phyloP scores from a whole-genome alignment of 1,140 invertebrate species.

The Hermatobates lingyangjiaoensis region DNA sequence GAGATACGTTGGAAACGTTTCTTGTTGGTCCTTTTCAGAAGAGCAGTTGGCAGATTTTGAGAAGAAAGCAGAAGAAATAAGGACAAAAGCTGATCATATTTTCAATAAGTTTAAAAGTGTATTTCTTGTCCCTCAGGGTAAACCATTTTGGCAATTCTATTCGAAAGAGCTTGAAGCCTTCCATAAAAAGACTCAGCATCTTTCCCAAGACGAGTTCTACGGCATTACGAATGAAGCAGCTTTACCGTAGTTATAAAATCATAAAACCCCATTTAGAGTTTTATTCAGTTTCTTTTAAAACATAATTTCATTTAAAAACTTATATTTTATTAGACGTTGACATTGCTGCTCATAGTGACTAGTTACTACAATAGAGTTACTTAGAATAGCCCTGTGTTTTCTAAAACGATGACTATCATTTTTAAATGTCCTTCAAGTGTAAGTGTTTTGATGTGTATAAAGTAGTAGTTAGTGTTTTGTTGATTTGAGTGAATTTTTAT shows the following conservation, averaged over 20 bases:
- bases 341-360: too few species aligned
- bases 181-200: background rate
- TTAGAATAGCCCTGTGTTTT: too few species aligned
- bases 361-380: too few species aligned
- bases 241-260: background rate
- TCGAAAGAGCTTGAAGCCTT: background rate
- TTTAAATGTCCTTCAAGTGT: too few species aligned
- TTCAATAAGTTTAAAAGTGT: constrained; percentile 37
- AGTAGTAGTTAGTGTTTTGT: too few species aligned
- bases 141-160: constrained; percentile 29
- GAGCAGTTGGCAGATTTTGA: constrained; percentile 28
- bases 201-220: background rate
- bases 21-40: constrained; percentile 43
- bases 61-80: constrained; percentile 40
- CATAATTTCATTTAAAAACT: too few species aligned
- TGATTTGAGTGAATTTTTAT: too few species aligned
- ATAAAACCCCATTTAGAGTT: too few species aligned
- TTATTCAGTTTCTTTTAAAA: too few species aligned
- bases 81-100: constrained; percentile 40
- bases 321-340: too few species aligned
- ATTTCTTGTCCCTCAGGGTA: constrained; percentile 28
- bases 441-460: too few species aligned
- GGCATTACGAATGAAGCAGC: background rate
- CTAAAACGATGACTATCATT: too few species aligned
- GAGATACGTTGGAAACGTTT: constrained; percentile 41